Evolutionary conservation across 2,888 invertebrate genomes (phyloP).

Genomic region (Tachina grossa): DNA sequence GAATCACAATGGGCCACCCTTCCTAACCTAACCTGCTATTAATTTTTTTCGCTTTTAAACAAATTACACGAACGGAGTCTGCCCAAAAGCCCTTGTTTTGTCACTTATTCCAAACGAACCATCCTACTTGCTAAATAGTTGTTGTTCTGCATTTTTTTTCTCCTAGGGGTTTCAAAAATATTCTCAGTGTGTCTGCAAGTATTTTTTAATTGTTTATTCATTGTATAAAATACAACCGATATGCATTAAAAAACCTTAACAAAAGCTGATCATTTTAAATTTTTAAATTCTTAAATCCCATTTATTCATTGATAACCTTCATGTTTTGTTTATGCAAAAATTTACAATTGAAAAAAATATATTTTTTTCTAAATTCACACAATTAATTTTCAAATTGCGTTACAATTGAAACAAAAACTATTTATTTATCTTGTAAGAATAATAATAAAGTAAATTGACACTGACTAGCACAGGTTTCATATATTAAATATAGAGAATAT

Average conservation of each 20-base stretch:
- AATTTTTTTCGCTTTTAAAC: too few species aligned
- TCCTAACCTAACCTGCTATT: too few species aligned
- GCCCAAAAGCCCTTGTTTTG: too few species aligned
- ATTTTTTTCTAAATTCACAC: slow-evolving; percentile 54
- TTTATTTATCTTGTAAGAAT: slow-evolving; percentile 41
- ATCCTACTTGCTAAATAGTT: too few species aligned
- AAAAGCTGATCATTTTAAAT: neutral
- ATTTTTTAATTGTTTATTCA: too few species aligned
- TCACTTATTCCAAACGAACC: too few species aligned
- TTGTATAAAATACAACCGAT: too few species aligned
- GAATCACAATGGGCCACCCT: too few species aligned
- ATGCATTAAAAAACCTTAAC: neutral
- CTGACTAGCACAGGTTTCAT: slow-evolving; percentile 12
- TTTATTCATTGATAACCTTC: slow-evolving; percentile 46
- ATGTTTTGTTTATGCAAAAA: slow-evolving; percentile 29
- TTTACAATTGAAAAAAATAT: slow-evolving; percentile 1
- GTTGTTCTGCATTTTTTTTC: too few species aligned
- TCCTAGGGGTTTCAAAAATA: too few species aligned
- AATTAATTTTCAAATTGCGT: slow-evolving; percentile 62
- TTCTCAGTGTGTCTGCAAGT: too few species aligned
- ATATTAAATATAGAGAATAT: neutral
- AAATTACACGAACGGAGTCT: too few species aligned
- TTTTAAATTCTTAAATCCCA: slow-evolving; percentile 33
- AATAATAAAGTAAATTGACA: slow-evolving; percentile 25
- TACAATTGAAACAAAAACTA: slow-evolving; percentile 37